phyloP scores from a whole-genome alignment of 2,113 vertebrate species.

The Amphilophus citrinellus region DNA sequence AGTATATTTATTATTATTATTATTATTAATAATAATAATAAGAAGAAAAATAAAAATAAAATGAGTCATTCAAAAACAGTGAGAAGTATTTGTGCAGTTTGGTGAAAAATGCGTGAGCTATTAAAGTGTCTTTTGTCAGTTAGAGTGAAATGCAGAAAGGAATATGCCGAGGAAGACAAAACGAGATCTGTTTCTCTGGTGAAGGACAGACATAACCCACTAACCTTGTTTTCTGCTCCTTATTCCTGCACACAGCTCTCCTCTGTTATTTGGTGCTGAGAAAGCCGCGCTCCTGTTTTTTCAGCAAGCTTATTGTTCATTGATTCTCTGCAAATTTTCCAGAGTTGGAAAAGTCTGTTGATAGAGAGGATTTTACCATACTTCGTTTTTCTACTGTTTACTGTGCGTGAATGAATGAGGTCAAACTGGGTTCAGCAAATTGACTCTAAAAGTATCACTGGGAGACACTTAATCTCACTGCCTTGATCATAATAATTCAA shows the following conservation, averaged over 20 bases:
- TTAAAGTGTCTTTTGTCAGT: constrained; percentile 20
- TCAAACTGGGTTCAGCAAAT: not conserved
- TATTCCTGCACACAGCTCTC: constrained; percentile 32
- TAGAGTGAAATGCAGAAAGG: not conserved
- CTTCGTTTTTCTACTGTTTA: not conserved
- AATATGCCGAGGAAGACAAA: constrained; percentile 41
- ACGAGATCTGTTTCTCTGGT: constrained; percentile 31
- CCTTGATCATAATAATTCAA: not conserved
- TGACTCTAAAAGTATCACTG: not conserved
- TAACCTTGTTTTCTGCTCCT: constrained; percentile 29
- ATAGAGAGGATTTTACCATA: not conserved
- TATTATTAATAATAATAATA: constrained; percentile 17
- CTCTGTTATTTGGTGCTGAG: constrained; percentile 48
- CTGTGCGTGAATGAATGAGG: not conserved
- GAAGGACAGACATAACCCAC: not conserved
- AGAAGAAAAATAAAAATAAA: constrained; percentile 6
- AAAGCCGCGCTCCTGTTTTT: constrained; percentile 22
- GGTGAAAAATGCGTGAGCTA: constrained; percentile 7
- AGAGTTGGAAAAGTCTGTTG: constrained; percentile 1
- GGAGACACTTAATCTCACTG: not conserved
- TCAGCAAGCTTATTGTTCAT: constrained; percentile 42
- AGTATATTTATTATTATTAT: not conserved
- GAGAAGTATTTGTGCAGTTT: constrained; percentile 17
- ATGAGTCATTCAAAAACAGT: constrained; percentile 19
- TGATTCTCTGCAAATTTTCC: constrained; percentile 15